These are phyloP conservation scores for Gulo gulo DNA, from an alignment of 2,113 vertebrate genomes.

Conservation along the genomic window DNA sequence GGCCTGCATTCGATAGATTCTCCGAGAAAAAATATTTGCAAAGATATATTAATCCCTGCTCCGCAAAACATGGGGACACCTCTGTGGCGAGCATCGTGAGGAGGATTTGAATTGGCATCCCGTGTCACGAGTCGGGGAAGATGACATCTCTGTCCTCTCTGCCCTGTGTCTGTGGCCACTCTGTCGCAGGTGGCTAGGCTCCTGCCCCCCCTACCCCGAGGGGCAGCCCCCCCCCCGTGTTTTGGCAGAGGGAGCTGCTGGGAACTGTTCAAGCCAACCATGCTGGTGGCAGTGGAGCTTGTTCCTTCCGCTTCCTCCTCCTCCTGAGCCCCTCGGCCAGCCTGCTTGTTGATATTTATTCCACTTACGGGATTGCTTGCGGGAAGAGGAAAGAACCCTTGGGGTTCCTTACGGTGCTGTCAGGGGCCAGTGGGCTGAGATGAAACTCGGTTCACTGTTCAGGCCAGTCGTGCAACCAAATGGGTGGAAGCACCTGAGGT, in stretches of 20 bases:
- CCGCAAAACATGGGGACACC: not conserved
- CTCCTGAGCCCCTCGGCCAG: not conserved
- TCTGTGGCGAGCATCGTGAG: not conserved
- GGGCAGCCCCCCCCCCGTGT: not conserved
- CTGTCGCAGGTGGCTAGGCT: not conserved
- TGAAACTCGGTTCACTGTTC: not conserved
- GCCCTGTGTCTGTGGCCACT: not conserved
- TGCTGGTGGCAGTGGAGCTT: conserved; percentile 18
- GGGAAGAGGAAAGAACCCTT: not conserved
- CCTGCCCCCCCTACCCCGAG: not conserved
- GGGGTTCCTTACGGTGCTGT: not conserved
- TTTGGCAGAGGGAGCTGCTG: not conserved
- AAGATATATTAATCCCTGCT: not conserved
- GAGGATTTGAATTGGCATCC: not conserved
- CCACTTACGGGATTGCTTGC: conserved; percentile 7
- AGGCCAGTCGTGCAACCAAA: not conserved
- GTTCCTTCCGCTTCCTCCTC: conserved; percentile 25
- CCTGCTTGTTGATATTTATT: conserved; percentile 54
- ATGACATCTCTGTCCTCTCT: conserved; percentile 36
- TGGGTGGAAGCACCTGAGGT: accelerated
- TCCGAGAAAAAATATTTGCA: not conserved
- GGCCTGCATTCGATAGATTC: not conserved
- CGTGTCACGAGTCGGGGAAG: conserved; percentile 62
- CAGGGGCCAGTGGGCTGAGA: not conserved
- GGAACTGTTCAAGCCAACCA: not conserved